These are phyloP conservation scores for Neodiprion lecontei DNA, from an alignment of 1,140 invertebrate genomes.

Conservation along the genomic window DNA sequence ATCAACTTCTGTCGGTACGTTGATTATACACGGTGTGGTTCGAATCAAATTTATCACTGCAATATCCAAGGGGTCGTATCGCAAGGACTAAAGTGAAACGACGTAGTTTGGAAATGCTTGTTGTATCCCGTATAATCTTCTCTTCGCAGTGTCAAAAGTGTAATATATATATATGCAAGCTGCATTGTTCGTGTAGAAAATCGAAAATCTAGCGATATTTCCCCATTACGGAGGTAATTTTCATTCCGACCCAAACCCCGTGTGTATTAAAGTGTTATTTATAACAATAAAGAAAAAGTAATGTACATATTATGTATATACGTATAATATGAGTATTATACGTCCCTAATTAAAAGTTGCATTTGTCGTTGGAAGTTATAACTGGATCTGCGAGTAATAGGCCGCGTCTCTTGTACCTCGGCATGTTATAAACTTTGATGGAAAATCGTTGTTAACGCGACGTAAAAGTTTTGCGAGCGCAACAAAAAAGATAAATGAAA, in stretches of 20 bases:
- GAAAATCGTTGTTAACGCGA: too few relatives aligned
- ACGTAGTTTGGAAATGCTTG: too few relatives aligned
- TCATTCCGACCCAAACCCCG: neutral
- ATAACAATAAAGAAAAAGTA: too few relatives aligned
- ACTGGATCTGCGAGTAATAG: neutral
- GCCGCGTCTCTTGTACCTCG: neutral
- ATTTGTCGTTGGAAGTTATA: neutral
- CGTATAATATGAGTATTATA: neutral
- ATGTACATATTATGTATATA: neutral
- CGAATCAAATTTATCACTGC: neutral
- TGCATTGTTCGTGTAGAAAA: too few relatives aligned
- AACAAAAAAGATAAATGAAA: too few relatives aligned
- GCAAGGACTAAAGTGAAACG: neutral
- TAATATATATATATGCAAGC: too few relatives aligned
- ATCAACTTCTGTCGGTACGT: slow-evolving; percentile 49
- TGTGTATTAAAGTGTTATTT: neutral
- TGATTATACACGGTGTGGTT: neutral
- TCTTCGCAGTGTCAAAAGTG: neutral
- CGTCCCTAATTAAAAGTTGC: neutral
- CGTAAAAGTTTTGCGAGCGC: too few relatives aligned
- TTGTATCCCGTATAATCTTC: neutral
- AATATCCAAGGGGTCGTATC: slow-evolving; percentile 1
- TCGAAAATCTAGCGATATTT: neutral
- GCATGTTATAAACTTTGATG: too few relatives aligned
- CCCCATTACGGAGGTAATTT: slow-evolving; percentile 3